phyloP scores from a whole-genome alignment of 1,140 invertebrate species.

The Heliconius hewitsoni region DNA sequence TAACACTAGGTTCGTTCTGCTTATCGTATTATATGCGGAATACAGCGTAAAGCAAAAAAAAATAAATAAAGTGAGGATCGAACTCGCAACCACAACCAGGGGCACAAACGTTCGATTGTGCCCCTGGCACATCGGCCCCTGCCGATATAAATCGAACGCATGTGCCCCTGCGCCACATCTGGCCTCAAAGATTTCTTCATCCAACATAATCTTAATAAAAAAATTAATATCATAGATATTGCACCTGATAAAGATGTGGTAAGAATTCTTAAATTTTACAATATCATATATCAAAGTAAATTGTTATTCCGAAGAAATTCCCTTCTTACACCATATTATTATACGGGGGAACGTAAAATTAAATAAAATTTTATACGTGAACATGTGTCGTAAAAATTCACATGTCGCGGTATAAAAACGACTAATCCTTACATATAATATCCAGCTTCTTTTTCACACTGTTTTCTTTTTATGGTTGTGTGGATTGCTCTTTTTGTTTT shows the following conservation, averaged over 20 bases:
- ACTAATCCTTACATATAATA: conserved; percentile 6
- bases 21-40: too few relatives aligned
- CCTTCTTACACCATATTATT: neutral
- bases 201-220: neutral
- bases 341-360: neutral
- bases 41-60: too few relatives aligned
- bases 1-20: too few relatives aligned
- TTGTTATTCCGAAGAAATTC: neutral
- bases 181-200: too few relatives aligned
- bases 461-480: neutral
- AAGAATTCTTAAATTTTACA: neutral
- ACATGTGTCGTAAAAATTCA: conserved; percentile 12
- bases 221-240: neutral
- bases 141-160: too few relatives aligned
- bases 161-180: too few relatives aligned
- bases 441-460: neutral
- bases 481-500: neutral
- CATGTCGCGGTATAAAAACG: neutral
- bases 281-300: conserved; percentile 1
- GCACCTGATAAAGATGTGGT: neutral
- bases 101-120: too few relatives aligned
- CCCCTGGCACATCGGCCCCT: too few relatives aligned
- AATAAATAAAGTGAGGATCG: too few relatives aligned
- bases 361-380: conserved; percentile 13
- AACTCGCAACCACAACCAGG: too few relatives aligned